Evolutionary conservation across 2,888 invertebrate species (phyloP).

Genomic region (Synanthedon formicaeformis): DNA sequence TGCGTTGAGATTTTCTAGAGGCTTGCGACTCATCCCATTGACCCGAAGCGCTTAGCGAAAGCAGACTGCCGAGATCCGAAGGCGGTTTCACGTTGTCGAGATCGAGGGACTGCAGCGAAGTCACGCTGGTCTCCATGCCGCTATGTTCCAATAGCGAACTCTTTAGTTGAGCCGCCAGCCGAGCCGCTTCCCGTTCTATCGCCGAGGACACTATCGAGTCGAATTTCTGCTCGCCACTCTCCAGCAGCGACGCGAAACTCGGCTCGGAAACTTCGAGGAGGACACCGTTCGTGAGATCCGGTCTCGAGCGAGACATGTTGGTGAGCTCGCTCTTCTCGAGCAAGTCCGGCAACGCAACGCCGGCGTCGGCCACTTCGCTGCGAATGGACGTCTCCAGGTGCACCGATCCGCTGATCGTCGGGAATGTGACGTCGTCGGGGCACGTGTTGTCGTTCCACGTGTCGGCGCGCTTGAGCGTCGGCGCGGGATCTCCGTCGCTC

Average conservation of each 20-base stretch:
- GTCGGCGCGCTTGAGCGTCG: conserved; percentile 55
- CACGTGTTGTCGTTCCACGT: conserved; percentile 87
- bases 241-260: conserved; percentile 45
- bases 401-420: conserved; percentile 82
- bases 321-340: conserved; percentile 45
- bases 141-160: conserved; percentile 22
- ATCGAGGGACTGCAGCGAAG: conserved; percentile 74
- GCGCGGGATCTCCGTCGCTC: conserved; percentile 26
- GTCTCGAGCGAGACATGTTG: conserved; percentile 31
- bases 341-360: conserved; percentile 44
- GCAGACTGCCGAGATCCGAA: conserved; percentile 78
- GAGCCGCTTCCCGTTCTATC: conserved; percentile 82
- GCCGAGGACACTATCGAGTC: conserved; percentile 77
- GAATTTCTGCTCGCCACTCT: conserved; percentile 65
- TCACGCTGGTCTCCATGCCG: conserved; percentile 70
- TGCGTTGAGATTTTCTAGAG: conserved; percentile 46
- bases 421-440: conserved; percentile 84
- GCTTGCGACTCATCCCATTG: conserved; percentile 58
- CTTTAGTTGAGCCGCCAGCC: conserved; percentile 65
- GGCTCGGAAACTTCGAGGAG: conserved; percentile 38
- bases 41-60: conserved; percentile 66
- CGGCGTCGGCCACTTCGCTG: conserved; percentile 65
- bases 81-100: conserved; percentile 82
- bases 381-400: conserved; percentile 78
- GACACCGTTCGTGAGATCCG: conserved; percentile 46